Evolutionary conservation across 2,888 invertebrate species (phyloP).

Genomic region (Caradrina clavipalpis): DNA sequence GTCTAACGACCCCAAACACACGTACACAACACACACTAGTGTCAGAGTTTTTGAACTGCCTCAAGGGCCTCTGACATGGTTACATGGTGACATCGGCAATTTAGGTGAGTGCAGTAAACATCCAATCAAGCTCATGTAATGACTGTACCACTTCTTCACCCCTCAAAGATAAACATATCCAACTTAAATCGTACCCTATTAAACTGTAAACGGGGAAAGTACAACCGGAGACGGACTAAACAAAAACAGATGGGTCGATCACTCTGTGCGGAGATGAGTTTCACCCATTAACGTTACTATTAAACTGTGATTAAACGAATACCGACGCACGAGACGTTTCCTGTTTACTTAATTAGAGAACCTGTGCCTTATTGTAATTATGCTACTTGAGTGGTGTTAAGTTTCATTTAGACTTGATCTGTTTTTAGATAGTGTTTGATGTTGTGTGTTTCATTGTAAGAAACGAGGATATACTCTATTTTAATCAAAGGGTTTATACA

Average conservation of each 20-base stretch:
- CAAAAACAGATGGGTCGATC: slow-evolving; percentile 61
- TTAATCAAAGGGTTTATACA: not conserved
- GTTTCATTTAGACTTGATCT: slow-evolving; percentile 23
- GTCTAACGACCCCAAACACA: too few relatives aligned
- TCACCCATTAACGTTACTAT: slow-evolving; percentile 83
- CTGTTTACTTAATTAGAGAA: slow-evolving; percentile 75
- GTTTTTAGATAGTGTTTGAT: slow-evolving; percentile 27
- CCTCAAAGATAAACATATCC: slow-evolving; percentile 12
- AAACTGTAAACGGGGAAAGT: slow-evolving; percentile 69
- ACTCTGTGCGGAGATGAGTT: slow-evolving; percentile 75
- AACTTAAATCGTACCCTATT: slow-evolving; percentile 50
- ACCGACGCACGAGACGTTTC: slow-evolving; percentile 76
- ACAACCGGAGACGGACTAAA: slow-evolving; percentile 57
- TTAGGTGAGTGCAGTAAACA: too few relatives aligned
- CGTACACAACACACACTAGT: too few relatives aligned
- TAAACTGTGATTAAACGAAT: slow-evolving; percentile 81
- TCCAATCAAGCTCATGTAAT: not conserved
- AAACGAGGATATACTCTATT: not conserved
- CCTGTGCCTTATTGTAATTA: slow-evolving; percentile 58
- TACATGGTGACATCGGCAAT: too few relatives aligned
- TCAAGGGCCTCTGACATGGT: too few relatives aligned
- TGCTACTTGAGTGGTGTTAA: slow-evolving; percentile 32
- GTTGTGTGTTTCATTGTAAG: not conserved
- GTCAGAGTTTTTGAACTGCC: too few relatives aligned
- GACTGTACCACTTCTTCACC: slow-evolving; percentile 3